Evolutionary conservation across 2,888 invertebrate species (phyloP).

Genomic region (Agriopis aurantiaria): DNA sequence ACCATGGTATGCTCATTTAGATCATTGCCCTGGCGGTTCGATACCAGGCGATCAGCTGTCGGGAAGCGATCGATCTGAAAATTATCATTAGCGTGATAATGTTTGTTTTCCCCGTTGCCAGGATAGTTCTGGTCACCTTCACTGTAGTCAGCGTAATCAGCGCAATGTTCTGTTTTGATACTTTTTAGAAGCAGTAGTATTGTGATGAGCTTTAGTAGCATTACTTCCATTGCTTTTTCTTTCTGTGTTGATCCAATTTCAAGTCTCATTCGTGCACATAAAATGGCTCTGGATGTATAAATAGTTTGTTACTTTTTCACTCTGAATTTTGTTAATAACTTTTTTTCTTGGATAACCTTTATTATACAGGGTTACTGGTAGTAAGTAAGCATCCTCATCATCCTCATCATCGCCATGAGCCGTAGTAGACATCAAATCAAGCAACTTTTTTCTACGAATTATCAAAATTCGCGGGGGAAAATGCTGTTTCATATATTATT

Average conservation of each 20-base stretch:
- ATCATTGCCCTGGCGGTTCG: not conserved
- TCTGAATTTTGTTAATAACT: not conserved
- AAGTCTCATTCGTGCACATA: not conserved
- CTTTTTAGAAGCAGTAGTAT: conserved; percentile 3
- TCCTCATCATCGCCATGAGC: too few species aligned
- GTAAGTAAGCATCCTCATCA: too few species aligned
- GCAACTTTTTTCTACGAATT: too few species aligned
- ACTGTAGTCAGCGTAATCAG: conserved; percentile 11
- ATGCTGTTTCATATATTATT: too few species aligned
- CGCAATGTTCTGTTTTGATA: conserved; percentile 1
- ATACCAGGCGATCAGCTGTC: not conserved
- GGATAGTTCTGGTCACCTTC: conserved; percentile 1
- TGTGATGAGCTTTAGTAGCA: conserved; percentile 2
- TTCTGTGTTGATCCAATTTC: not conserved
- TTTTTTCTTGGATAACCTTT: too few species aligned
- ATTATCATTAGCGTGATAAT: not conserved
- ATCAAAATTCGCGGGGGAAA: too few species aligned
- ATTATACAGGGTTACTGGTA: too few species aligned
- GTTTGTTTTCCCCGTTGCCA: not conserved
- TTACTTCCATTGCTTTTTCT: conserved; percentile 4
- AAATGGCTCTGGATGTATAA: not conserved
- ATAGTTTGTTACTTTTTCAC: not conserved
- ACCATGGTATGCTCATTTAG: conserved; percentile 62
- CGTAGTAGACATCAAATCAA: too few species aligned
- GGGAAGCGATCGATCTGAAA: not conserved